phyloP scores from a whole-genome alignment of 2,797 vertebrate species.

The Acanthurus leucopareius region DNA sequence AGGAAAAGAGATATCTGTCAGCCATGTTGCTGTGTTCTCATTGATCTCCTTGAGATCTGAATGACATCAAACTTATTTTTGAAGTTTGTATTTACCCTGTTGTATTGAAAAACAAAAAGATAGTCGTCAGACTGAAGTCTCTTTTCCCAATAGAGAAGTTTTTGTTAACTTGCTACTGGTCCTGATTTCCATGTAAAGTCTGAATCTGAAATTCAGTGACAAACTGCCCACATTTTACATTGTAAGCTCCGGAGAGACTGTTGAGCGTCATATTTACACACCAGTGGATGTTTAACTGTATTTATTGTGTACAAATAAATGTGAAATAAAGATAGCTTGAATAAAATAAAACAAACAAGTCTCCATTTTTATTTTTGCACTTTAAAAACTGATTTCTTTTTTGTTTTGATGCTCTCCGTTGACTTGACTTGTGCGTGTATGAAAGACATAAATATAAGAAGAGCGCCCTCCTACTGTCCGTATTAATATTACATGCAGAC shows the following conservation, averaged over 20 bases:
- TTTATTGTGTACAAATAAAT: constrained; percentile 97
- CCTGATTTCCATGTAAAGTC: constrained; percentile 48
- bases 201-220: constrained; percentile 60
- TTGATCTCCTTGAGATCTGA: constrained; percentile 94
- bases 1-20: constrained; percentile 74
- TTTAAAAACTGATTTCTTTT: neutral
- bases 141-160: constrained; percentile 61
- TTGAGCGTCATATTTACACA: constrained; percentile 79
- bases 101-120: constrained; percentile 63
- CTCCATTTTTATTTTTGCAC: neutral
- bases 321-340: constrained; percentile 93
- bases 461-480: neutral
- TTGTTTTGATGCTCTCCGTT: neutral
- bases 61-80: constrained; percentile 94
- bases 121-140: constrained; percentile 49
- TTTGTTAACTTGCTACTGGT: constrained; percentile 66
- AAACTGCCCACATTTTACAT: constrained; percentile 52
- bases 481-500: neutral
- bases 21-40: constrained; percentile 81
- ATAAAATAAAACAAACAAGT: constrained; percentile 23
- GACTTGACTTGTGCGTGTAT: neutral
- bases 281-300: constrained; percentile 94
- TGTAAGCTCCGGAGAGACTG: constrained; percentile 55
- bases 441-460: neutral
- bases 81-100: constrained; percentile 89